phyloP scores from a whole-genome alignment of 2,797 vertebrate genomes.

The Fistularia commersonii region DNA sequence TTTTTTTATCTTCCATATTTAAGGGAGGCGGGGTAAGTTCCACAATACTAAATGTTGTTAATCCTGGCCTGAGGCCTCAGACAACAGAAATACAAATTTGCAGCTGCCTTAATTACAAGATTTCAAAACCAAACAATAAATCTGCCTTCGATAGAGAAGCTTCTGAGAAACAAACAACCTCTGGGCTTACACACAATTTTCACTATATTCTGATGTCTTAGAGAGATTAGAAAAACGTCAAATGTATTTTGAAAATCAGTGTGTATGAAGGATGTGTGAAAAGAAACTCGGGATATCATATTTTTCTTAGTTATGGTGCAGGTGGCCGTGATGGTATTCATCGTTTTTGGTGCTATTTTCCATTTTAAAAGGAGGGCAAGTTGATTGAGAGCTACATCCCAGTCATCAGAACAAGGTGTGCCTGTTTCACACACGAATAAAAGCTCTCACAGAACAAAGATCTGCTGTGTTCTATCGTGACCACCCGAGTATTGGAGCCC shows the following conservation, averaged over 20 bases:
- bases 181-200: constrained; percentile 53
- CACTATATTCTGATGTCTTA: constrained; percentile 52
- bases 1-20: constrained; percentile 60
- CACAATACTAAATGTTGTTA: constrained; percentile 73
- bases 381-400: constrained; percentile 53
- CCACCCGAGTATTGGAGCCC: constrained; percentile 60
- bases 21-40: constrained; percentile 49
- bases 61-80: constrained; percentile 70
- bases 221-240: constrained; percentile 38
- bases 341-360: constrained; percentile 20
- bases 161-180: constrained; percentile 66
- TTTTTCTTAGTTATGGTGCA: constrained; percentile 21
- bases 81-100: constrained; percentile 76
- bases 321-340: constrained; percentile 10
- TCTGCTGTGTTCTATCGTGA: constrained; percentile 62
- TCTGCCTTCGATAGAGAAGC: constrained; percentile 61
- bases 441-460: constrained; percentile 60
- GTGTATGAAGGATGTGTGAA: constrained; percentile 31
- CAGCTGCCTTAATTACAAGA: constrained; percentile 73
- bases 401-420: constrained; percentile 66
- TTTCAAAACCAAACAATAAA: constrained; percentile 75
- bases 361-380: constrained; percentile 8
- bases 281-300: constrained; percentile 13
- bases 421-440: constrained; percentile 64
- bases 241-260: constrained; percentile 20